Conservation (phyloP, 2,797 vertebrate genomes). For the Diceros bicornis region DNA sequence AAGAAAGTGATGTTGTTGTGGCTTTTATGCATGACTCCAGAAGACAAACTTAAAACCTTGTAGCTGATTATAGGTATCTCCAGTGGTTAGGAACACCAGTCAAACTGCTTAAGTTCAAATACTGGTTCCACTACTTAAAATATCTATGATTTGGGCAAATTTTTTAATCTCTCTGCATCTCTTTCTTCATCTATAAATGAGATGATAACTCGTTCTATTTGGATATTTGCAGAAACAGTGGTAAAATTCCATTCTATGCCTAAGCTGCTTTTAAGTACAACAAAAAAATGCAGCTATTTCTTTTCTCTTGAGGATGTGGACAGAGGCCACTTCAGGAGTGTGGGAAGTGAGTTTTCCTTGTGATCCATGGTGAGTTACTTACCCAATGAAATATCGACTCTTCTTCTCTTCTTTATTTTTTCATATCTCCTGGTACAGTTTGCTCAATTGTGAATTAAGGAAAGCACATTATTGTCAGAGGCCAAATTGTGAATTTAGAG, state of each 20-base stretch:
- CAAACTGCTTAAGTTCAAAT: background rate
- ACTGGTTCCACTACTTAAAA: background rate
- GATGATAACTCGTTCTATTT: background rate
- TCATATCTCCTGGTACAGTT: background rate
- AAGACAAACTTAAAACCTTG: background rate
- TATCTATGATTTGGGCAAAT: background rate
- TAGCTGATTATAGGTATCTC: background rate
- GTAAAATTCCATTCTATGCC: background rate
- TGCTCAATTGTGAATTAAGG: background rate
- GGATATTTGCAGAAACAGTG: background rate
- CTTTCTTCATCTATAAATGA: background rate
- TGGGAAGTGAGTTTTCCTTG: background rate
- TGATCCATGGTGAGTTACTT: background rate
- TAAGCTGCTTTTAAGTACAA: background rate
- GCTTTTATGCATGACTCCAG: background rate
- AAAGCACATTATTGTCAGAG: background rate
- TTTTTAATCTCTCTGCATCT: background rate
- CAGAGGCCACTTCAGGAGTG: background rate
- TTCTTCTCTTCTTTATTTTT: background rate
- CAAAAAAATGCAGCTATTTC: background rate
- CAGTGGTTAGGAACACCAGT: background rate
- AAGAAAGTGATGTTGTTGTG: background rate
- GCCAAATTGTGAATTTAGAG: background rate
- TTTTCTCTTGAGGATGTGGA: background rate
- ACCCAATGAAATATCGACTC: background rate